Evolutionary conservation across 2,797 vertebrate species (phyloP).

Genomic region (Scyliorhinus canicula): DNA sequence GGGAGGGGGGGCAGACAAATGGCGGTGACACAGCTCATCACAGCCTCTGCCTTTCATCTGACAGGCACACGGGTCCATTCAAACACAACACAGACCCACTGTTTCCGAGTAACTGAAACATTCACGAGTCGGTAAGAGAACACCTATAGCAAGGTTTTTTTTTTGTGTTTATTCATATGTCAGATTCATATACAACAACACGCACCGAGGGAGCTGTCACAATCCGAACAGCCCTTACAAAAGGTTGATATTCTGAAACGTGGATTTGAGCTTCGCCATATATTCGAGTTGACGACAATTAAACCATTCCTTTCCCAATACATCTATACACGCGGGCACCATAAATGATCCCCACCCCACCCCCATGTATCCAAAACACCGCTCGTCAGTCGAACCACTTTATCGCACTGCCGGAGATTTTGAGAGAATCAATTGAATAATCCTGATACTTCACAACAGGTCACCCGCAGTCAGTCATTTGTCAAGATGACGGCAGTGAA

Average conservation of each 20-base stretch:
- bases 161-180: neutral
- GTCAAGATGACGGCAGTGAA: neutral
- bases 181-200: neutral
- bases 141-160: neutral
- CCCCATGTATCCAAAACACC: no score
- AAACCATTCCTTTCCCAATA: neutral
- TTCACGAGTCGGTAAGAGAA: neutral
- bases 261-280: neutral
- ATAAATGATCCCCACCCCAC: neutral
- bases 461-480: neutral
- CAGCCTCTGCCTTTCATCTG: neutral
- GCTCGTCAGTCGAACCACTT: neutral
- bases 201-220: no score
- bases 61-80: neutral
- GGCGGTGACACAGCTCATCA: slow-evolving; percentile 16
- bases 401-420: neutral
- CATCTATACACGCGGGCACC: neutral
- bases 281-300: neutral
- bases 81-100: neutral
- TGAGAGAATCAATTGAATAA: neutral
- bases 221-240: no score
- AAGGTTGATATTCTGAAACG: neutral
- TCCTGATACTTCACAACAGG: neutral
- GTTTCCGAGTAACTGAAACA: neutral
- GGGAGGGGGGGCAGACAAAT: slow-evolving; percentile 31